These are phyloP conservation scores for Xiphorhynchus erythropygius DNA, from an alignment of 2,797 vertebrate species.

Conservation along the genomic window DNA sequence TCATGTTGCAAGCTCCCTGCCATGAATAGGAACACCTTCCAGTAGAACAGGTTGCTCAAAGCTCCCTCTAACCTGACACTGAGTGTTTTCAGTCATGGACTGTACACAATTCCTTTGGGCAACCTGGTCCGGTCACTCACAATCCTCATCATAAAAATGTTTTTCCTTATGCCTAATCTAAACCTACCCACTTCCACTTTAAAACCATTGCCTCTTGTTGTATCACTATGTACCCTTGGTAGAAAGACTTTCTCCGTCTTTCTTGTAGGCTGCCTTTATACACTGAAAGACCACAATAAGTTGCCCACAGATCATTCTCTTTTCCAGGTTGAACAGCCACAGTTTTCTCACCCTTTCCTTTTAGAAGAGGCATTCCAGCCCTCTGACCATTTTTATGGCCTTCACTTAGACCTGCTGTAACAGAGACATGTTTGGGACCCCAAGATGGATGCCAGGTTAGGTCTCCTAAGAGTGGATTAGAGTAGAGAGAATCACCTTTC, in stretches of 20 bases:
- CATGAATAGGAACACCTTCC: neutral
- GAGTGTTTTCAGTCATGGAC: neutral
- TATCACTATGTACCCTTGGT: neutral
- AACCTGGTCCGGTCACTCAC: neutral
- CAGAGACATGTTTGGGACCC: accelerated
- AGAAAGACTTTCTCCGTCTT: neutral
- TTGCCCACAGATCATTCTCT: neutral
- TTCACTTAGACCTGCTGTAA: neutral
- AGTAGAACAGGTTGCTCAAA: neutral
- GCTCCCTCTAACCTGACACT: accelerated
- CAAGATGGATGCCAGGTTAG: neutral
- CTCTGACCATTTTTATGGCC: neutral
- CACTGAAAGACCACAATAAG: neutral
- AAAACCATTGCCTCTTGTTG: accelerated
- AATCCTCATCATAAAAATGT: neutral
- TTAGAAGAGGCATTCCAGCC: neutral
- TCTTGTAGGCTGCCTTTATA: neutral
- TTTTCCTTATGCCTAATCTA: neutral
- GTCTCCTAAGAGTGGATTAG: neutral
- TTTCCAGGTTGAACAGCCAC: neutral
- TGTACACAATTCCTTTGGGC: neutral
- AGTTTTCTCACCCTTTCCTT: neutral
- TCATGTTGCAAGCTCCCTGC: accelerated
- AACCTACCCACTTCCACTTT: neutral
- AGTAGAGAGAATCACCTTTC: neutral